Base-by-base conservation (phyloP, 2,888 invertebrate genomes). In the Resseliella maxima region DNA sequence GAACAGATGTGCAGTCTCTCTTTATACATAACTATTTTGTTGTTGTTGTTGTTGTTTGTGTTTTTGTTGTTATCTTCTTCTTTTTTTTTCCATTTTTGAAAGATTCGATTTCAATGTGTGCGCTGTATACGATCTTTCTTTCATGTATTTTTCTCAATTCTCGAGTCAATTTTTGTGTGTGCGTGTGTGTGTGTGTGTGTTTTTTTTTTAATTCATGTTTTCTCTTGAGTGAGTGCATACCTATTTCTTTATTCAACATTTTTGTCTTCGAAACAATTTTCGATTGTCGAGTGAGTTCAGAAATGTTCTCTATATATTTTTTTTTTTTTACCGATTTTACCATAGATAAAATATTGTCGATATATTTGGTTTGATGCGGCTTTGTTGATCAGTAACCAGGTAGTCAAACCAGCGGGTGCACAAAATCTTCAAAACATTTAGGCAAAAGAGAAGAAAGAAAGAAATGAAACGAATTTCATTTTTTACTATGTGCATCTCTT, bases 1-100 rank as follows among this genome's bases (percentile, higher is more conserved):
- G 72, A 72, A 72, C 72, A 72, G 72, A 72, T 72, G 72, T 72
- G 72, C 72, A 72, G 72, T 72, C 72, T 72, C 31, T 72, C 72
- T 1, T 31, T 72, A 35, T 15, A 72, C 72, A 72, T 0, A 59
- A 59, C 59, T 59, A 59, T n/a, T 59, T 50, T 18, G 21, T 59
- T 59, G 31, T 72, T 72, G 72, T 72, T 72, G 72, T 72, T 72
- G 35, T 59, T 59, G 24, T 21, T 12, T 41, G 41, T n/a, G 5
- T 45, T 45, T 50, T 50, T 31, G 72, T 72, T 72, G 15, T 27
- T 15, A 15, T 59, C 24, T 59, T 24, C 24, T 24, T 59, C 59
- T 59, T 59, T 24, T 15, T 24, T 72, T n/a, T 72, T 31, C 18
- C 27, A 8, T 12, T 59, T 12, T 72, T 15, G 31, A 72, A 72